Base-by-base conservation (phyloP, 2,888 invertebrate species). In the Oeneis ivallda region DNA sequence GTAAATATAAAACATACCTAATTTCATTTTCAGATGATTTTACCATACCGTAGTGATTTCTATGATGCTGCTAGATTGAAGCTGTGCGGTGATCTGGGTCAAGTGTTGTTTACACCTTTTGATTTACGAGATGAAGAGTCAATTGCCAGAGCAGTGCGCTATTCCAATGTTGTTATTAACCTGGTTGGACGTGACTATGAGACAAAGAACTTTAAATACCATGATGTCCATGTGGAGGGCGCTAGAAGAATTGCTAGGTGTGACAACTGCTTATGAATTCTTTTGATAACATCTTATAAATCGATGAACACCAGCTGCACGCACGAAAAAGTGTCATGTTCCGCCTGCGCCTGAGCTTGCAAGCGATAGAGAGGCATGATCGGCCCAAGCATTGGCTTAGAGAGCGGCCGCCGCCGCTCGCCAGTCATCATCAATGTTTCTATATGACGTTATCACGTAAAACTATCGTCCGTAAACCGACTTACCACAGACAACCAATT, bases 81-180 rank as follows among this genome's bases (percentile, higher is more conserved):
- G 87, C 90, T 98, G 0, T 93, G 93, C 76, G 99, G 99, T 26
- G 99, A 99, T 87, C 93, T 99, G 71, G 99, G 99, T 2, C 99
- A 99, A 92, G 95, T 99, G 8, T 92, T 98, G 11, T 99, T 98
- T 79, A 94, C 96, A 80, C 97, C 96, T 11, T 98, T 94, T 85
- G 86, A 98, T 79, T 80, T 99, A 53, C 89, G 93, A 49, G 98
- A 99, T 92, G 97, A 98, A 71, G 96, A 96, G 45, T 95, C 97
- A 0, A 95, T 99, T 74, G 93, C 93, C 2, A 96, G 95, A 77
- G 95, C 96, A 10, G 94, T 99, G 47, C 96, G 96, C 79, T 96
- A 99, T 90, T 99, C 99, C 1, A 98, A 99, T 92, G 97, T 99
- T 61, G 99, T 99, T 0, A 95, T 99, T 72, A 99, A 99, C 85